Base-by-base conservation (phyloP, 2,797 vertebrate species). In the Gobionotothen gibberifrons region DNA sequence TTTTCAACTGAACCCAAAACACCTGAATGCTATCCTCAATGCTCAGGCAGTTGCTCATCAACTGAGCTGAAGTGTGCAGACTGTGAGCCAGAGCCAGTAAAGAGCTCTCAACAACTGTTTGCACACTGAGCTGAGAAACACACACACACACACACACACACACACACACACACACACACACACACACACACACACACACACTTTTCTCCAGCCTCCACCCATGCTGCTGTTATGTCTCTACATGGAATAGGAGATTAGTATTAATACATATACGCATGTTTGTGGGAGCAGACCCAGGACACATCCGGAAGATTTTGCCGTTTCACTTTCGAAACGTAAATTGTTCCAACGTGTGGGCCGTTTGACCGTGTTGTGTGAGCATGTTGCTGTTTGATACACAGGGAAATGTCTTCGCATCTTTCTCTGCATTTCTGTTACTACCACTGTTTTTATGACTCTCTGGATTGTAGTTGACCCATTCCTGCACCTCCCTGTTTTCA, bases 361-460 rank as follows among this genome's bases (percentile, higher is more conserved):
- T 67, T 71, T 8, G 19, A 66, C 63, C 72, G 42, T 83, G 67
- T 59, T 74, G 61, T 69, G 66, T 80, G 69, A 64, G 58, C 42
- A n/a, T 78, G 92, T 93, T 94, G 90, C 92, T 83, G 82, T 49
- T 85, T 90, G 90, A 81, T 85, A 53, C 87, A 56, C 47, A 21
- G 51, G 42, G 73, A 85, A 87, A 91, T 90, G 83, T 67, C 52
- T 79, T 4, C 62, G 81, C 59, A 74, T 79, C 74, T 80, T 74
- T 71, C 65, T 74, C 69, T 78, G 43, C 69, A 66, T 90, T 80
- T 79, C 54, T 90, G 79, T 85, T 86, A 62, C 72, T 73, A 26
- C 26, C 60, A 68, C 69, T 79, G 78, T 78, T 87, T 93, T 93
- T 90, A 92, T 74, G 71, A 82, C 82, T 89, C 67, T 90, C 69